Conservation (phyloP, 2,888 invertebrate genomes). For the Sphinx pinastri region DNA sequence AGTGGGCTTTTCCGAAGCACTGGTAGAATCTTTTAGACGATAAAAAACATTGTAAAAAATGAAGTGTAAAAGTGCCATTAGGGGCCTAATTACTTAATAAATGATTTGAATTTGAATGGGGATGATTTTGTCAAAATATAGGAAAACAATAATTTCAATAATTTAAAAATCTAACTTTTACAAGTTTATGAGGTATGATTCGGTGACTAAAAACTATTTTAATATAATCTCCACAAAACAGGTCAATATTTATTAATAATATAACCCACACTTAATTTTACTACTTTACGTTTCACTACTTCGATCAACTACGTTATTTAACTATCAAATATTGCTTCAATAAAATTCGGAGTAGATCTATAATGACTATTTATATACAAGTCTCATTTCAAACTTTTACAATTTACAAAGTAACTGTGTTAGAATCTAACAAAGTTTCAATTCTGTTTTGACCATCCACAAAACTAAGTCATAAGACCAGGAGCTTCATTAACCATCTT, state of each 20-base stretch:
- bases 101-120: no score
- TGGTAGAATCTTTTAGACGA: no score
- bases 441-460: not conserved
- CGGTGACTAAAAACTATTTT: constrained; percentile 49
- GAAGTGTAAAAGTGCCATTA: no score
- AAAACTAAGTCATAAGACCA: not conserved
- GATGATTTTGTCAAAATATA: not conserved
- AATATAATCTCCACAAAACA: constrained; percentile 7
- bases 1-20: no score
- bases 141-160: constrained; percentile 2
- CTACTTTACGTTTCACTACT: not conserved
- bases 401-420: not conserved
- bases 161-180: constrained; percentile 3
- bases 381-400: not conserved
- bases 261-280: constrained; percentile 5
- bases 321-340: not conserved
- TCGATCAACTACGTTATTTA: not conserved
- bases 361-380: constrained; percentile 9
- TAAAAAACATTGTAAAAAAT: no score
- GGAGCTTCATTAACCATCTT: not conserved
- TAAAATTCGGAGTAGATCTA: not conserved
- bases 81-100: no score
- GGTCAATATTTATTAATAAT: not conserved
- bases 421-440: not conserved
- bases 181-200: constrained; percentile 54